phyloP scores from a whole-genome alignment of 2,113 vertebrate genomes.

The Pluvialis apricaria region DNA sequence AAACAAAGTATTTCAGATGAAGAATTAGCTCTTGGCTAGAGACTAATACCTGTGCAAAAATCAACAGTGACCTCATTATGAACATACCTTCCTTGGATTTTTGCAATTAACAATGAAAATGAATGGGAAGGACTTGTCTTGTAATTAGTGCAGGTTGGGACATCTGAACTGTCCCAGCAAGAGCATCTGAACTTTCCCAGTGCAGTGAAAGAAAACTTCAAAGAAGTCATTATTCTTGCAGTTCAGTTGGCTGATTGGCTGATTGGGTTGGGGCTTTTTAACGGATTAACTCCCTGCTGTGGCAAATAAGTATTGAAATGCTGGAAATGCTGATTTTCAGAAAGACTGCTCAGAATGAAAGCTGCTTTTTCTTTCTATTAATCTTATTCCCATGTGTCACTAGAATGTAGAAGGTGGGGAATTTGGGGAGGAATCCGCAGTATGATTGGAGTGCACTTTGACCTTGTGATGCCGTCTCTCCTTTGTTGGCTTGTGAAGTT shows the following conservation, averaged over 20 bases:
- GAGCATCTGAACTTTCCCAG: constrained; percentile 55
- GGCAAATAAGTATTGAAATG: constrained; percentile 56
- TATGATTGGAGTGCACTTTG: background rate
- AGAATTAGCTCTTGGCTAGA: constrained; percentile 26
- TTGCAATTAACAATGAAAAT: constrained; percentile 29
- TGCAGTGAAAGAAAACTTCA: constrained; percentile 56
- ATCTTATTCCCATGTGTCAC: constrained; percentile 36
- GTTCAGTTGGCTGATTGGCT: constrained; percentile 41
- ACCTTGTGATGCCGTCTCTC: background rate
- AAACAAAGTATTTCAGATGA: constrained; percentile 14
- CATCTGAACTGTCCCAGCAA: constrained; percentile 50
- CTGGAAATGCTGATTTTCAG: constrained; percentile 51
- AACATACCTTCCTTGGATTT: background rate
- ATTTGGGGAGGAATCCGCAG: background rate
- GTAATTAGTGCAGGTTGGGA: constrained; percentile 45
- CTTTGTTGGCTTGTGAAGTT: background rate
- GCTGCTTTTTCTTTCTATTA: constrained; percentile 35
- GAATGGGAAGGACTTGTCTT: constrained; percentile 34
- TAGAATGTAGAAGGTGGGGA: constrained; percentile 33
- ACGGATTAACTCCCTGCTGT: constrained; percentile 55
- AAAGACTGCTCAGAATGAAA: constrained; percentile 47
- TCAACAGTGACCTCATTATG: constrained; percentile 36
- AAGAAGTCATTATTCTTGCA: constrained; percentile 56
- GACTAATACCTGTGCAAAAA: constrained; percentile 49
- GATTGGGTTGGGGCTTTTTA: constrained; percentile 23